These are phyloP conservation scores for Gobionotothen gibberifrons DNA, from an alignment of 2,797 vertebrate genomes.

Conservation along the genomic window DNA sequence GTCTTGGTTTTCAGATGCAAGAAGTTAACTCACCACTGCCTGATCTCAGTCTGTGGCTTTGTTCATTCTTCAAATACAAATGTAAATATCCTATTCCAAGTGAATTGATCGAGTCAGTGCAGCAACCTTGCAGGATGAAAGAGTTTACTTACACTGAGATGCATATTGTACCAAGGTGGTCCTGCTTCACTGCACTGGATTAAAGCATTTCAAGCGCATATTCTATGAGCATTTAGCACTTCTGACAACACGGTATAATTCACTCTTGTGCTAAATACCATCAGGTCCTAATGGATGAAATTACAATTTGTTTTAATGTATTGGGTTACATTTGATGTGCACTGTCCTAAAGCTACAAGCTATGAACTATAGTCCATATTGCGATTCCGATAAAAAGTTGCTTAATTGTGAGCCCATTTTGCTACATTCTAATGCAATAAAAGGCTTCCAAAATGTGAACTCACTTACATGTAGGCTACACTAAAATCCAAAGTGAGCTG, in stretches of 20 bases:
- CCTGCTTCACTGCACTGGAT: background rate
- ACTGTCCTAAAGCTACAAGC: background rate
- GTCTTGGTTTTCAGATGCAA: conserved; percentile 16
- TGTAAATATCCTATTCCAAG: conserved; percentile 27
- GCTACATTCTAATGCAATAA: background rate
- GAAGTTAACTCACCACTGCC: conserved; percentile 4
- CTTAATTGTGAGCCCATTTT: background rate
- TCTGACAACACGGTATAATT: background rate
- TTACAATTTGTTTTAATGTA: no score
- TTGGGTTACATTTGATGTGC: background rate
- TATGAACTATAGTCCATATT: no score
- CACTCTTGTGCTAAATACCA: background rate
- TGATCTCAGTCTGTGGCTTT: background rate
- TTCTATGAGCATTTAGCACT: background rate
- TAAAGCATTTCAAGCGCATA: background rate
- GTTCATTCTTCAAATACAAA: conserved; percentile 19
- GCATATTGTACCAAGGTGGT: background rate
- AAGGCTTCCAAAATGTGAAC: background rate
- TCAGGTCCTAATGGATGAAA: no score
- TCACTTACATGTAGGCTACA: background rate
- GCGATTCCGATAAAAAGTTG: no score
- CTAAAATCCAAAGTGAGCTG: background rate
- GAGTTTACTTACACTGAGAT: background rate
- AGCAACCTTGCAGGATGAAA: conserved; percentile 3
- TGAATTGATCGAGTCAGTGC: conserved; percentile 16